Evolutionary conservation across 2,797 vertebrate species (phyloP).

Genomic region (Micropoecilia bifurca): DNA sequence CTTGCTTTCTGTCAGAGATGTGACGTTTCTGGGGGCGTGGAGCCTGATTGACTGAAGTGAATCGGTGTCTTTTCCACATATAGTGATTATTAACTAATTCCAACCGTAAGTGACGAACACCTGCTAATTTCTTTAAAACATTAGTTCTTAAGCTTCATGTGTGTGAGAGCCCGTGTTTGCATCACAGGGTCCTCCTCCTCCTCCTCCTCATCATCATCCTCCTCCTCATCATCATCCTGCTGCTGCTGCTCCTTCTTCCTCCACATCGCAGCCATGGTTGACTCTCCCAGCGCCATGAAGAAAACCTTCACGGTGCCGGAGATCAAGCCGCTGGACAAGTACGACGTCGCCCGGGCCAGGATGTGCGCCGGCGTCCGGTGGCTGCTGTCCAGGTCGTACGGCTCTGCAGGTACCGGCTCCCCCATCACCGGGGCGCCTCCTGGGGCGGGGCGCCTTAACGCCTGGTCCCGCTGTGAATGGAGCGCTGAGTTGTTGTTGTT

Average conservation of each 20-base stretch:
- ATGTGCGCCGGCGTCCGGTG: conserved; percentile 88
- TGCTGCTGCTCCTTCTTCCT: conserved; percentile 28
- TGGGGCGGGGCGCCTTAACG: conserved; percentile 69
- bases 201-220: conserved; percentile 34
- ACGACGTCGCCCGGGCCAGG: conserved; percentile 87
- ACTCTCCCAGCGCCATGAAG: conserved; percentile 77
- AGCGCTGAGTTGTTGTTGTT: conserved; percentile 15
- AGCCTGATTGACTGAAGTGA: background rate
- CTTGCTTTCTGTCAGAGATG: conserved; percentile 8
- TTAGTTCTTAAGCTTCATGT: background rate
- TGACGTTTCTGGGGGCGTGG: conserved; percentile 41
- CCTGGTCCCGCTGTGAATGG: conserved; percentile 22
- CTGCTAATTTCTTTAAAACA: too few species aligned
- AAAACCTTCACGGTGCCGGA: conserved; percentile 87
- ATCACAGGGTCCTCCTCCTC: conserved; percentile 53
- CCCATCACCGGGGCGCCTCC: conserved; percentile 6
- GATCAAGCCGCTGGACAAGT: conserved; percentile 90
- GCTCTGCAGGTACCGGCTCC: conserved; percentile 82
- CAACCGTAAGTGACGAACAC: accelerated
- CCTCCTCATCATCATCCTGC: conserved; percentile 9
- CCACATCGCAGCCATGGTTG: conserved; percentile 81
- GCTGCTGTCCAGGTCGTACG: conserved; percentile 86
- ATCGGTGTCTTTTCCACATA: background rate
- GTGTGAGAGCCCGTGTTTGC: conserved; percentile 4
- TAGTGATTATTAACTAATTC: background rate